A percentile compares a stretch with the other conserved stretches of the same genome.
Evolutionary conservation across 2,113 vertebrate species (phyloP).

Genomic region (Campylomormyrus tamandua): DNA sequence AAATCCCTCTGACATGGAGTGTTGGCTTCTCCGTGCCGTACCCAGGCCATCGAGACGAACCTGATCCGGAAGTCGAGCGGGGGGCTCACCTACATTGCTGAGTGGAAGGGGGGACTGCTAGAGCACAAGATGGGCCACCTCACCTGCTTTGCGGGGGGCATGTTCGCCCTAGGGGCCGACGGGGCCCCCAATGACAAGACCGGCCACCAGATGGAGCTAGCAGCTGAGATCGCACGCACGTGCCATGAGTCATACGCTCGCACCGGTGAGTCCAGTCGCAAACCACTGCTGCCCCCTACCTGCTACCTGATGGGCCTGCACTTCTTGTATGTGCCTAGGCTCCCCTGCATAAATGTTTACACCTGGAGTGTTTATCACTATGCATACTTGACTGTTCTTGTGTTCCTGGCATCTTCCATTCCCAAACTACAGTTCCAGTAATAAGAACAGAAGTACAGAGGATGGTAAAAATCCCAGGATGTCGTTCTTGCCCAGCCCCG

Average conservation of each 20-base stretch:
- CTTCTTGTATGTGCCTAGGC: not conserved
- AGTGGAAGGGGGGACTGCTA: constrained; percentile 95
- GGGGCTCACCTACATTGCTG: constrained; percentile 90
- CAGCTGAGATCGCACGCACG: constrained; percentile 89
- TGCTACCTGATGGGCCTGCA: not conserved
- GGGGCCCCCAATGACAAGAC: constrained; percentile 76
- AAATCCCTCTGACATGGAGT: not conserved
- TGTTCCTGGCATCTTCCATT: not conserved
- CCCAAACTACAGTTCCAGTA: not conserved
- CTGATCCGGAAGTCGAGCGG: constrained; percentile 84
- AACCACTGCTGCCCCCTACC: not conserved
- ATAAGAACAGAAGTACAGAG: not conserved
- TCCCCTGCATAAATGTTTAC: not conserved
- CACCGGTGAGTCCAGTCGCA: constrained; percentile 65
- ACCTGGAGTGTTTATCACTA: not conserved
- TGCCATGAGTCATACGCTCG: constrained; percentile 92
- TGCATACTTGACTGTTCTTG: not conserved
- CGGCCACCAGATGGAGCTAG: constrained; percentile 85
- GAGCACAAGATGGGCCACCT: constrained; percentile 99
- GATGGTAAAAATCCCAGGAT: not conserved
- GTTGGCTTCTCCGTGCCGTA: not conserved
- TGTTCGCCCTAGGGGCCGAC: constrained; percentile 92
- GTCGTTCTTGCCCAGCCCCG: not conserved
- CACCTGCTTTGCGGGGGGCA: constrained; percentile 94
- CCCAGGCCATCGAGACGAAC: constrained; percentile 86